These are phyloP conservation scores for Gymnothorax reevesii DNA, from an alignment of 2,797 vertebrate species.

Conservation along the genomic window DNA sequence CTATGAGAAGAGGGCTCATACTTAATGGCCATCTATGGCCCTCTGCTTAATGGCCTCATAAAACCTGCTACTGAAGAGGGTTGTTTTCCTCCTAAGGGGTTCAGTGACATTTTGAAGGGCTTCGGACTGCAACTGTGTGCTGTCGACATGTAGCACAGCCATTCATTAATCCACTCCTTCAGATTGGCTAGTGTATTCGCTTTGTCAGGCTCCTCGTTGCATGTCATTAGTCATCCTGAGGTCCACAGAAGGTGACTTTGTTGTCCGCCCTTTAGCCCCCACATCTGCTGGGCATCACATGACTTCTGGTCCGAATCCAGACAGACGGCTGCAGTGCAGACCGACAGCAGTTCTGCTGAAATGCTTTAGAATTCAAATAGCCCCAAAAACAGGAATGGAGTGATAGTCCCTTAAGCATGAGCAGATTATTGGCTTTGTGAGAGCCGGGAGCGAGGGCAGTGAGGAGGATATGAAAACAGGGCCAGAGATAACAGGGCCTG, in stretches of 20 bases:
- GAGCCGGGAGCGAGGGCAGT: background rate
- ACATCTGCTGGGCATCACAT: background rate
- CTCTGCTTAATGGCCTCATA: background rate
- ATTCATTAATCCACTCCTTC: background rate
- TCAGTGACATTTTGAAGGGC: background rate
- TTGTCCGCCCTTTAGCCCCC: background rate
- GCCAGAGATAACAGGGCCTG: constrained; percentile 13
- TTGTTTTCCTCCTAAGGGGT: background rate
- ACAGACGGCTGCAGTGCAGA: background rate
- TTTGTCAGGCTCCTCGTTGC: background rate
- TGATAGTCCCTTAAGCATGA: background rate
- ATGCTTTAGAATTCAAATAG: background rate
- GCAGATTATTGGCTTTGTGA: background rate
- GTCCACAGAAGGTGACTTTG: background rate
- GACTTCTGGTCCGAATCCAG: background rate
- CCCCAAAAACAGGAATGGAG: too few relatives aligned
- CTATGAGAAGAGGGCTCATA: background rate
- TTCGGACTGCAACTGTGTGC: background rate
- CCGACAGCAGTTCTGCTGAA: too few relatives aligned
- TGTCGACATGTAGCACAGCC: background rate
- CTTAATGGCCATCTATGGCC: background rate
- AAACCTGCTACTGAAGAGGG: background rate
- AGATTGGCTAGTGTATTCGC: background rate
- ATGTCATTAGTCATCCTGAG: background rate
- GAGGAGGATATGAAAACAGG: background rate